Base-by-base conservation (phyloP, 2,797 vertebrate species). In the Anomalospiza imberbis region DNA sequence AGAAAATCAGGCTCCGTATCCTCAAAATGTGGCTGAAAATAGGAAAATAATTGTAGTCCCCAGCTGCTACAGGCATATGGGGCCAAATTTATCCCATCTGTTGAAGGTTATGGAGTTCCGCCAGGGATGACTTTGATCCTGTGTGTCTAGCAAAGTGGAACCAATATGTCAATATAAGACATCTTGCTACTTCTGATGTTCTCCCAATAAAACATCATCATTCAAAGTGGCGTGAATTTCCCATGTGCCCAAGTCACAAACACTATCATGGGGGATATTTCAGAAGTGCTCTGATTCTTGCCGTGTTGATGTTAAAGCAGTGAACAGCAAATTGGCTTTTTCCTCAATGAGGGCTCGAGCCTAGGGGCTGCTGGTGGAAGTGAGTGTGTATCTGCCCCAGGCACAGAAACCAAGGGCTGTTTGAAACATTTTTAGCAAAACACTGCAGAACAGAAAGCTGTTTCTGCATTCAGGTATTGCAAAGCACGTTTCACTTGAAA, bases 81-180 rank as follows among this genome's bases (percentile, higher is more conserved):
- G 96, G 89, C 89, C 91, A 95, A 96, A 96, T 94, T 76, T 88
- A 89, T 90, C 80, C 89, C 4, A 42, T 94, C 91, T 96, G 83
- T 90, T 94, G 88, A 94, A 94, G 90, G 91, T 95, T 93, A 62
- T 91, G 90, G 94, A 94, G 85, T 94, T 95, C 82, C 0, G 36
- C 90, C 93, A 91, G 91, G 63, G 77, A 90, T 91, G 85, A 91
- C 89, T 96, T 94, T 96, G 95, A 93, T 96, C 85, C 72, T 7
- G 29, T 82, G 61, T 85, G 91, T 92, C 77, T 94, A 77, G 67
- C 74, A 93, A 83, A 96, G 91, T 91, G 88, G 94, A 94, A 96
- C 94, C 95, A 81, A 76, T 95, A 94, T 89, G 91, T 93, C 95
- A 86, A 34, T 96, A 71, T 58, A 63, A 88, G 80, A 65, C 53